Evolutionary conservation across 2,888 invertebrate genomes (phyloP).

Genomic region (Corythucha ciliata): DNA sequence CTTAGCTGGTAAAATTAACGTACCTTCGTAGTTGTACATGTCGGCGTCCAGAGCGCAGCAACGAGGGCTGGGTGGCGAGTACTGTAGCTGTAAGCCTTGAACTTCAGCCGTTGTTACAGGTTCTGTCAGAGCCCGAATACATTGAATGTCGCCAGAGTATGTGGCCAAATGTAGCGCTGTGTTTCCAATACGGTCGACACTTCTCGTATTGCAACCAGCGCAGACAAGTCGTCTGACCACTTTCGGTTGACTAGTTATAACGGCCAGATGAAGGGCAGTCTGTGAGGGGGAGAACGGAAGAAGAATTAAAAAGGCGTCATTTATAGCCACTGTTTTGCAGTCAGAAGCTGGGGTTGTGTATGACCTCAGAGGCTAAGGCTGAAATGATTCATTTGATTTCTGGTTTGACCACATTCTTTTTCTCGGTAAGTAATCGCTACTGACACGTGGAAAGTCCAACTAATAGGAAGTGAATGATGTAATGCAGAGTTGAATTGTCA

Average conservation of each 20-base stretch:
- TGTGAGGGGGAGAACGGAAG: too few relatives aligned
- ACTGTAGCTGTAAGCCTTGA: conserved; percentile 48
- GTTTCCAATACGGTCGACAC: conserved; percentile 67
- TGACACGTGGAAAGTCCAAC: too few relatives aligned
- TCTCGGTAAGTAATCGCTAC: too few relatives aligned
- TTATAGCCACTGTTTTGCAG: too few relatives aligned
- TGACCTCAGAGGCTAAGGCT: too few relatives aligned
- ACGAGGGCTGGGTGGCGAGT: conserved; percentile 38
- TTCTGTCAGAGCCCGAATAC: conserved; percentile 59
- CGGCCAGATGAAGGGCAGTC: conserved; percentile 80
- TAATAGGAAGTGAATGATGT: too few relatives aligned
- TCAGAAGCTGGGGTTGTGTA: too few relatives aligned
- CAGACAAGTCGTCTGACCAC: conserved; percentile 67
- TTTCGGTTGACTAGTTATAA: conserved; percentile 62
- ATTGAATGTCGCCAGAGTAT: conserved; percentile 55
- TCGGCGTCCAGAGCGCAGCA: conserved; percentile 23
- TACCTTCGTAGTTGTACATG: conserved; percentile 33
- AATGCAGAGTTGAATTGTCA: too few relatives aligned
- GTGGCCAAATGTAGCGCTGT: conserved; percentile 81
- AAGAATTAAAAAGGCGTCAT: too few relatives aligned
- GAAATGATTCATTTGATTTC: too few relatives aligned
- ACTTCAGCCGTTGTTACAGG: conserved; percentile 40
- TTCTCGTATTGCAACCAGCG: conserved; percentile 59
- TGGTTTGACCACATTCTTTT: too few relatives aligned
- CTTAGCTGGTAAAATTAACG: not conserved